These are phyloP conservation scores for Eulemur albifrons DNA, from an alignment of 2,797 vertebrate species.

Conservation along the genomic window DNA sequence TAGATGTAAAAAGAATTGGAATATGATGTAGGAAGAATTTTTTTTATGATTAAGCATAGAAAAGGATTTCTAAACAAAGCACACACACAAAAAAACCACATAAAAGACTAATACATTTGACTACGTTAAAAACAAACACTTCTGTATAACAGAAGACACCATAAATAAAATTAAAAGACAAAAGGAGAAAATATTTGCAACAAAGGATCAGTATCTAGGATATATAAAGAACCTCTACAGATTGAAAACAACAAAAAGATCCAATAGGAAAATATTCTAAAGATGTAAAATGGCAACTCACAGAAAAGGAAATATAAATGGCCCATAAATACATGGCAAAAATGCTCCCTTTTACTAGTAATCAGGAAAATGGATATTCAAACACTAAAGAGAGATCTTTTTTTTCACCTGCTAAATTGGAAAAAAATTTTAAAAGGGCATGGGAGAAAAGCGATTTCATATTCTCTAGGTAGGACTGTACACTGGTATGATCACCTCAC, in stretches of 20 bases:
- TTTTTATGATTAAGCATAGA: background rate
- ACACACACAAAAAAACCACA: background rate
- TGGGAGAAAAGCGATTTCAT: background rate
- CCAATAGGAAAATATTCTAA: slow-evolving; percentile 17
- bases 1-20: background rate
- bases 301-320: slow-evolving; percentile 23
- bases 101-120: background rate
- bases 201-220: slow-evolving; percentile 58
- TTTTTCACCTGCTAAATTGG: background rate
- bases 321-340: background rate
- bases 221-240: slow-evolving; percentile 60
- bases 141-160: background rate
- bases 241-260: slow-evolving; percentile 4
- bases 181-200: background rate
- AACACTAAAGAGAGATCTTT: background rate
- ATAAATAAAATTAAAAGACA: slow-evolving; percentile 4
- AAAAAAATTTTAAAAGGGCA: background rate
- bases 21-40: background rate
- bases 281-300: background rate
- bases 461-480: background rate
- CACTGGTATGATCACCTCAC: background rate
- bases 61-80: slow-evolving; percentile 39
- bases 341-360: background rate
- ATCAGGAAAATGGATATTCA: background rate
- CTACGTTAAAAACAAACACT: background rate